Base-by-base conservation (phyloP, 1,140 invertebrate genomes). In the Batillaria attramentaria region DNA sequence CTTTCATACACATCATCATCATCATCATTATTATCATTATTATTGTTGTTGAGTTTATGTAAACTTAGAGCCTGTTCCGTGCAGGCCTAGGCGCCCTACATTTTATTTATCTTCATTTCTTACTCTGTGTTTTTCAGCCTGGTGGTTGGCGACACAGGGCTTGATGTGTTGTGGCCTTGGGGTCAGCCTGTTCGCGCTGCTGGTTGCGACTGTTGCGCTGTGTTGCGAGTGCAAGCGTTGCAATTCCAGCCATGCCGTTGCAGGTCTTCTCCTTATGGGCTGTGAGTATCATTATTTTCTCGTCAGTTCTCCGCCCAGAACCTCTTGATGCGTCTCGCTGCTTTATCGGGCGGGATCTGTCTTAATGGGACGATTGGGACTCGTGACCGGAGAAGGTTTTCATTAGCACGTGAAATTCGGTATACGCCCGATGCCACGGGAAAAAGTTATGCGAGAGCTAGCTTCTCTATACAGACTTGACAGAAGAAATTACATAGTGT, bases 181-280 rank as follows among this genome's bases (percentile, higher is more conserved):
- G 0, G 57, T 84, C 28, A 79, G 76, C 24, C 75, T 87, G 20
- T 68, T 84, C 8, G 72, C 81, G 16, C 72, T 87, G 13, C 60
- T 87, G 13, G 73, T 87, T 1, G 84, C 86, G 10, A 87, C 86
- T 0, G 60, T 85, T 0, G 83, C 86, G 0, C 78, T 87, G 72
- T 87, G 86, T 79, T 87, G 86, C 68, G 81, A 86, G 24, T 84
- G 82, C 77, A 81, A 81, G 42, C 73, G 68, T 3, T 85, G 86
- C 75, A 86, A 85, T 78, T 76, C 81, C 57, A 80, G 79, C 24
- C 66, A 80, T 41, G 79, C 79, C 35, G 80, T 87, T 37, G 79
- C 84, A n/a, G 83, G 79, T 1, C 46, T 87, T 13, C 79, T 87
- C 16, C 62, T 87, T 16, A 77, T 85, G 46, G 79, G 82, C 6